phyloP scores from a whole-genome alignment of 2,888 invertebrate genomes.

The Microctonus hyperodae region DNA sequence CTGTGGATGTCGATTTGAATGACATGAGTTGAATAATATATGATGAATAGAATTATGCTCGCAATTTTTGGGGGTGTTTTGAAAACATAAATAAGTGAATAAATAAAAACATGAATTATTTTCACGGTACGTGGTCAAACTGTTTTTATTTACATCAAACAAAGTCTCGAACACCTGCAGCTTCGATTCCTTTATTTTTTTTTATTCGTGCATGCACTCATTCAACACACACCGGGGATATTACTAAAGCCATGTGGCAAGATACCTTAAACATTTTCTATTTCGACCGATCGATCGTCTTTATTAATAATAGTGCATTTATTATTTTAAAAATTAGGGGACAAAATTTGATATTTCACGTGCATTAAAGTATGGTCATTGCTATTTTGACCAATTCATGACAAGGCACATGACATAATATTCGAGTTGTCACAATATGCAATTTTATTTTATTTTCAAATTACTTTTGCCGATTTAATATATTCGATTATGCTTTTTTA shows the following conservation, averaged over 20 bases:
- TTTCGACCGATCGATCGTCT: slow-evolving; percentile 12
- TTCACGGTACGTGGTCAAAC: slow-evolving; percentile 39
- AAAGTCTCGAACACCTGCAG: slow-evolving; percentile 47
- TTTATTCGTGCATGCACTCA: slow-evolving; percentile 22
- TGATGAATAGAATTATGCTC: too few relatives aligned
- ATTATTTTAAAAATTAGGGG: slow-evolving; percentile 34
- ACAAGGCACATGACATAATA: slow-evolving; percentile 40
- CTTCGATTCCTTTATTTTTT: slow-evolving; percentile 28
- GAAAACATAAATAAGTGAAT: background rate
- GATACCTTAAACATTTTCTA: background rate
- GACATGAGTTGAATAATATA: too few relatives aligned
- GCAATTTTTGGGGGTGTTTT: background rate
- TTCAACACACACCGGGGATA: slow-evolving; percentile 22
- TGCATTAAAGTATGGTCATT: slow-evolving; percentile 27
- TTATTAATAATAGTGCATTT: background rate
- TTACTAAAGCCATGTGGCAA: slow-evolving; percentile 12
- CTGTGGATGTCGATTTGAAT: too few relatives aligned
- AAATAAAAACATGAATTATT: background rate
- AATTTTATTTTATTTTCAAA: background rate
- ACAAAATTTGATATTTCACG: slow-evolving; percentile 32
- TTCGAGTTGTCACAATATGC: slow-evolving; percentile 7
- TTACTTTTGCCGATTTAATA: background rate
- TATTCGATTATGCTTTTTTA: background rate
- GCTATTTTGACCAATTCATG: slow-evolving; percentile 29
- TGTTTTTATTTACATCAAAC: slow-evolving; percentile 55